A percentile compares a stretch with the other conserved stretches of the same genome.
phyloP scores from a whole-genome alignment of 2,113 vertebrate species.

The Sphaerodactylus townsendi region DNA sequence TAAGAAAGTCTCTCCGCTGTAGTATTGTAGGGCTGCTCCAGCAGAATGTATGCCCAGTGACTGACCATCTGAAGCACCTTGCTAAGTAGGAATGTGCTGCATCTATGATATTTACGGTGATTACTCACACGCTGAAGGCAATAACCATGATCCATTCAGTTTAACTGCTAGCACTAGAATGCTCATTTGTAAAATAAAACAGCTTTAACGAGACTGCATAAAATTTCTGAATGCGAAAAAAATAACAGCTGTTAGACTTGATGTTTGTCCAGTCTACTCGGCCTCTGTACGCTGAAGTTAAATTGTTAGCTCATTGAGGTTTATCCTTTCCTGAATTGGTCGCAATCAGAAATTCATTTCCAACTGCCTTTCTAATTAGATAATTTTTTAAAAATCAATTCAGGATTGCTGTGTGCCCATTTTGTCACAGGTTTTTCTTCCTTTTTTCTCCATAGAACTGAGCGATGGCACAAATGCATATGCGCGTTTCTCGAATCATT shows the following conservation, averaged over 20 bases:
- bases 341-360: not conserved
- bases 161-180: slow-evolving; percentile 36
- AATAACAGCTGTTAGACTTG: slow-evolving; percentile 65
- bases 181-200: slow-evolving; percentile 62
- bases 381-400: no score
- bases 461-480: no score
- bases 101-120: not conserved
- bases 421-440: no score
- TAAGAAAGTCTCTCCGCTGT: no score
- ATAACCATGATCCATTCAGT: slow-evolving; percentile 6
- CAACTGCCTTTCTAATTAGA: no score
- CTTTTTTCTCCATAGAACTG: no score
- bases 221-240: slow-evolving; percentile 64
- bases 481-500: no score
- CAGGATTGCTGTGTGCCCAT: no score
- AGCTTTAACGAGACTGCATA: slow-evolving; percentile 62
- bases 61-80: not conserved
- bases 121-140: no score
- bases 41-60: no score
- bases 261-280: slow-evolving; percentile 26
- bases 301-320: not conserved
- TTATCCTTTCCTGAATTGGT: not conserved
- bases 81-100: not conserved
- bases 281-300: not conserved
- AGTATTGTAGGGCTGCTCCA: not conserved